Percentiles rank a stretch among this genome's conserved stretches.
These are phyloP conservation scores for Chionomys nivalis DNA, from an alignment of 2,113 vertebrate genomes.

Conservation along the genomic window DNA sequence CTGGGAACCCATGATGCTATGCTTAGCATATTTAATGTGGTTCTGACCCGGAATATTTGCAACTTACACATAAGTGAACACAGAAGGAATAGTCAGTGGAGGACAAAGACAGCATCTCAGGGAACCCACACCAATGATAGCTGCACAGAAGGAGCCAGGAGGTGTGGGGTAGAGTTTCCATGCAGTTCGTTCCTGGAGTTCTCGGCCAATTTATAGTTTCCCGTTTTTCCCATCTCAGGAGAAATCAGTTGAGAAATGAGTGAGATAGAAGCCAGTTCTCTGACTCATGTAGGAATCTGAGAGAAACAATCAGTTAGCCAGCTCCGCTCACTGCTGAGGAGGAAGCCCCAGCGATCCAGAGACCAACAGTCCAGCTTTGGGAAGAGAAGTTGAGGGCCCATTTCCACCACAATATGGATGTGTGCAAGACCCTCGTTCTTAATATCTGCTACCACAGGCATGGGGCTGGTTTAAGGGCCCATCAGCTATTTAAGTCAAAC, in stretches of 20 bases:
- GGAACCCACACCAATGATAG: not conserved
- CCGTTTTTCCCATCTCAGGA: not conserved
- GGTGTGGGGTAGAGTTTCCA: rapidly evolving
- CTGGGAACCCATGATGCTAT: not conserved
- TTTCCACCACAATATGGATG: not conserved
- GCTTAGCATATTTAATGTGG: not conserved
- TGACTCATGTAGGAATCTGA: not conserved
- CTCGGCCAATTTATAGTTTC: not conserved
- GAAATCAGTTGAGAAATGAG: not conserved
- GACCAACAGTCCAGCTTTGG: not conserved
- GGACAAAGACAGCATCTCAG: not conserved
- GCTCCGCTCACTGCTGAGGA: not conserved
- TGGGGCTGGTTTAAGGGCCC: not conserved
- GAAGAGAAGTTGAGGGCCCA: not conserved
- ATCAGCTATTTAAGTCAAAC: no score
- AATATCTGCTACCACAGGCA: not conserved
- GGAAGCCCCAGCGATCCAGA: not conserved
- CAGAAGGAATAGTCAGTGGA: not conserved
- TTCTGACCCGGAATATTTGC: not conserved
- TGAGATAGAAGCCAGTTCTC: not conserved
- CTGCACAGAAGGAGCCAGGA: not conserved
- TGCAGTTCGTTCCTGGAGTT: not conserved
- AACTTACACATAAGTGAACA: not conserved
- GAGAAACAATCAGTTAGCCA: no score
- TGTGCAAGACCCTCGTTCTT: no score